Base-by-base conservation (phyloP, 2,797 vertebrate genomes). In the Halcyon smyrnensis region DNA sequence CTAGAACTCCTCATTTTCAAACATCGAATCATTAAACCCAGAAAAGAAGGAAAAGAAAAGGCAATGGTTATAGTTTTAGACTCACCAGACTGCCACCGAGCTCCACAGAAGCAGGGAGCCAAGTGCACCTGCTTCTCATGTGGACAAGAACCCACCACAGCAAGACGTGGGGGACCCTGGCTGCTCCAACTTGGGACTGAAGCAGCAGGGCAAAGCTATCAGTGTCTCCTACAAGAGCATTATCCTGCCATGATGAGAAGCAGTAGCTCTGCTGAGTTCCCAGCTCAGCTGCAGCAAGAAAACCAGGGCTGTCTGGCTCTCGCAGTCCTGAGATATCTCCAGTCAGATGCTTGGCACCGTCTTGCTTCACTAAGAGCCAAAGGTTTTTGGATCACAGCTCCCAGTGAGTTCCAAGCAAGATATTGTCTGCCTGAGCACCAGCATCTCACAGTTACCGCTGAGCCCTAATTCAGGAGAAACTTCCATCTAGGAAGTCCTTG, bases 271-370 rank as follows among this genome's bases (percentile, higher is more conserved):
- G 70, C 54, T 74, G 80, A 60, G 36, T 11, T 82, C 19, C 24
- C 2, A 4, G 28, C 27, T 43, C 41, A 59, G 73, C 7, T 75
- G 70, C 54, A 80, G 36, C 46, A 91, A 32, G 80, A 68, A 89
- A 82, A 15, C 19, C 5, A 4, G 20, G 39, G 3, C 68, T 75
- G 51, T 34, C 67, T 88, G 85, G 13, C 59, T 84, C 12, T 69
- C 62, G 18, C 5, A 15, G 27, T 32, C 21, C 56, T n/a, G 36
- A 1, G 3, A 20, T 54, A 62, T 21, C 0, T 0, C 54, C 50
- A 54, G 15, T 43, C 45, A 64, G 68, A 25, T 89, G 19, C 25
- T 46, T 63, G 63, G 59, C 54, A 63, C 15, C 0, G 0, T 36
- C 73, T 28, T 69, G 19, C 21, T 78, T 67, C 0, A 2, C 54